Evolutionary conservation across 2,888 invertebrate species (phyloP).

Genomic region (Sinhomidia bicolor): DNA sequence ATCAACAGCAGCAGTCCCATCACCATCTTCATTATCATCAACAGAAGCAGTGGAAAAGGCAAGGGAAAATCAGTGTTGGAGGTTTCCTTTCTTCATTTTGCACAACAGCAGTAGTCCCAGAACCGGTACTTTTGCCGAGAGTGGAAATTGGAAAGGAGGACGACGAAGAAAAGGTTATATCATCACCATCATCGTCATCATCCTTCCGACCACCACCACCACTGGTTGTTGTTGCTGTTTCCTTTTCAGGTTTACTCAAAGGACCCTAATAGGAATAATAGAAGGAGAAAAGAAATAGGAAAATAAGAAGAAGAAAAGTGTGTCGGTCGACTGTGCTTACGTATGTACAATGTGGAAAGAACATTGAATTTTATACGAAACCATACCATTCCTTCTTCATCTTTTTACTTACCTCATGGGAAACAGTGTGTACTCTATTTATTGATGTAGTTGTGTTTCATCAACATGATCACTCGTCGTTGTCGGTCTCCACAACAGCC

Average conservation of each 20-base stretch:
- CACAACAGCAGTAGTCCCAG: background rate
- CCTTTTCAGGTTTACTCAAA: slow-evolving; percentile 60
- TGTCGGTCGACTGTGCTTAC: slow-evolving; percentile 63
- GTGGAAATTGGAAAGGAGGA: slow-evolving; percentile 11
- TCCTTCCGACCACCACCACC: background rate
- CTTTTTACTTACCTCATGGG: background rate
- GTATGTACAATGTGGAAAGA: background rate
- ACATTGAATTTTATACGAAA: background rate
- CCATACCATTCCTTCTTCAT: background rate
- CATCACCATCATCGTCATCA: background rate
- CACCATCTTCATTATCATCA: background rate
- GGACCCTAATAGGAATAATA: slow-evolving; percentile 57
- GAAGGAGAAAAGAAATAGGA: slow-evolving; percentile 40
- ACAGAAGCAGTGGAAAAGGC: slow-evolving; percentile 18
- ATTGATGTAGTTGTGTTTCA: background rate
- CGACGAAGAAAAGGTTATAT: background rate
- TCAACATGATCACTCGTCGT: slow-evolving; percentile 34
- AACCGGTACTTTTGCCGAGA: slow-evolving; percentile 29
- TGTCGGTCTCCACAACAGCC: background rate
- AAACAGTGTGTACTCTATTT: slow-evolving; percentile 2
- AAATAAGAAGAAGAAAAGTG: no score
- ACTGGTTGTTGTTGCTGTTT: slow-evolving; percentile 22
- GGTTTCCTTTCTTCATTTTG: background rate
- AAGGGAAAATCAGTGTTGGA: slow-evolving; percentile 20
- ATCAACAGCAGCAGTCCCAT: slow-evolving; percentile 31